Conservation (phyloP, 2,797 vertebrate species). For the Steatocranus sp. region DNA sequence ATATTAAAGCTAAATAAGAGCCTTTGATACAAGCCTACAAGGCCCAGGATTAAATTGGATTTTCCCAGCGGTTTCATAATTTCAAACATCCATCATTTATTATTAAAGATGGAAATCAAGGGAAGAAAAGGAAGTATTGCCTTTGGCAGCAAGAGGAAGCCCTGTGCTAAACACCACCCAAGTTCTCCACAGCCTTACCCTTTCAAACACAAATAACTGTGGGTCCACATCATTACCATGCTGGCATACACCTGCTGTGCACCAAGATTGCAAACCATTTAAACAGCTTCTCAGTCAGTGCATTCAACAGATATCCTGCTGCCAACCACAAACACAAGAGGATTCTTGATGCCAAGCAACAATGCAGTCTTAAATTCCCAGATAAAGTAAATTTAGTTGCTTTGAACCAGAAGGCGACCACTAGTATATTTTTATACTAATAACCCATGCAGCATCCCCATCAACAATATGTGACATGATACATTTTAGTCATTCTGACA, state of each 20-base stretch:
- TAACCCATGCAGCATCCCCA: not conserved
- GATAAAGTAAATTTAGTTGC: not conserved
- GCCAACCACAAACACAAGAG: not conserved
- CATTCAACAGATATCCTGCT: not conserved
- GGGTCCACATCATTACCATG: not conserved
- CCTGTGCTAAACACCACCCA: constrained; percentile 22
- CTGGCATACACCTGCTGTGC: not conserved
- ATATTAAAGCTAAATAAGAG: constrained; percentile 67
- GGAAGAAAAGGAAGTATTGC: constrained; percentile 42
- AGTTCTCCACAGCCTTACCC: constrained; percentile 4
- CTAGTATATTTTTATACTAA: not conserved
- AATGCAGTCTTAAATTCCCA: not conserved
- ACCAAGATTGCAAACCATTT: not conserved
- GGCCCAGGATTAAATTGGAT: constrained; percentile 91
- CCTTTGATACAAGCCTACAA: constrained; percentile 77
- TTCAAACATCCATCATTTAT: constrained; percentile 97
- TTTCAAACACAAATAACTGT: constrained; percentile 1
- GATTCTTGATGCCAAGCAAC: not conserved
- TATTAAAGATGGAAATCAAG: constrained; percentile 82
- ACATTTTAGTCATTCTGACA: not conserved
- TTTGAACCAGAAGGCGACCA: not conserved
- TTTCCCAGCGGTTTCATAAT: constrained; percentile 89
- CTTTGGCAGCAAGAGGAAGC: constrained; percentile 47
- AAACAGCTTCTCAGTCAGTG: not conserved
- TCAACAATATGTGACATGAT: not conserved